Conservation (phyloP, 2,113 vertebrate genomes). For the Cyprichromis sp. region DNA sequence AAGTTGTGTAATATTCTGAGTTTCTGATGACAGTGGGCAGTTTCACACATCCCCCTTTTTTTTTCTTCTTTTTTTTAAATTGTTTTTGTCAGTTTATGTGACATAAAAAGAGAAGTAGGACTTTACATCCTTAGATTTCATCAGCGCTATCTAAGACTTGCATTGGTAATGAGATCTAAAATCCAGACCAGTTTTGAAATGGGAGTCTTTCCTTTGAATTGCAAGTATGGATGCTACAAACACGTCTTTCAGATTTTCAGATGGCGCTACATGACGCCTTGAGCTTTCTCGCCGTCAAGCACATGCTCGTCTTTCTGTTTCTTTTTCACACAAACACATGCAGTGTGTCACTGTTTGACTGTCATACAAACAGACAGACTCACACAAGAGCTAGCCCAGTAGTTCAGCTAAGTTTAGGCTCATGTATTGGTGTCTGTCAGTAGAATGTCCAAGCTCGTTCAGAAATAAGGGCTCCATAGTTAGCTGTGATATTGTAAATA, state of each 20-base stretch:
- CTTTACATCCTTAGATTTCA: not conserved
- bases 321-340: not conserved
- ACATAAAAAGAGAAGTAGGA: slow-evolving; percentile 5
- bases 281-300: not conserved
- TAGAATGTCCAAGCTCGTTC: not conserved
- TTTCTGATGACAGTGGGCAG: not conserved
- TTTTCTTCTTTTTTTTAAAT: not conserved
- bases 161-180: not conserved
- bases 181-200: not conserved
- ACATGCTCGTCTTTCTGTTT: not conserved
- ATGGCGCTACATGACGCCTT: not conserved
- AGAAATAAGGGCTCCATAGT: not conserved
- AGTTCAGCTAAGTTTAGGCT: not conserved
- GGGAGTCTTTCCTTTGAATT: not conserved
- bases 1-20: not conserved
- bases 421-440: not conserved
- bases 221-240: not conserved
- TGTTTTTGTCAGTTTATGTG: not conserved
- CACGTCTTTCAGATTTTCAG: not conserved
- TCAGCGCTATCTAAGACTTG: not conserved
- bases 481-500: not conserved
- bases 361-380: not conserved
- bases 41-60: not conserved
- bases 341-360: not conserved
- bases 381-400: not conserved